Conservation (phyloP, 2,113 vertebrate species). For the Bathybates hornii region DNA sequence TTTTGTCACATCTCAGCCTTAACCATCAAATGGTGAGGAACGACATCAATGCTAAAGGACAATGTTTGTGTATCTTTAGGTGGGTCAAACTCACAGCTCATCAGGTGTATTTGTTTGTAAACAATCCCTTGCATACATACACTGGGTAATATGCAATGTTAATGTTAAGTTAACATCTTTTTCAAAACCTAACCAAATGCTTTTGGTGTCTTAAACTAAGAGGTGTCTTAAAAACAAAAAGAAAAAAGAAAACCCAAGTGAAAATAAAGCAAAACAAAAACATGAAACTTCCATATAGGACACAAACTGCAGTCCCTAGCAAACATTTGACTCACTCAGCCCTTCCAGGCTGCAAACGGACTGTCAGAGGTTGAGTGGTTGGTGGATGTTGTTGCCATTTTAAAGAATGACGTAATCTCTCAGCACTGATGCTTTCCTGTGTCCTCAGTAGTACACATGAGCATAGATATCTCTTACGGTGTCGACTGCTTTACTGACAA, state of each 20-base stretch:
- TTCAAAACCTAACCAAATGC: not conserved
- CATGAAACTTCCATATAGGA: not conserved
- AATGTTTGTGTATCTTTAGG: not conserved
- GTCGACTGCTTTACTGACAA: not conserved
- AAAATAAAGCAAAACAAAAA: not conserved
- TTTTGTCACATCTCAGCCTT: not conserved
- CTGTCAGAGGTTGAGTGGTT: not conserved
- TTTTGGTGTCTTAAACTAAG: not conserved
- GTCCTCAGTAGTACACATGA: not conserved
- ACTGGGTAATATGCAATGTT: not conserved
- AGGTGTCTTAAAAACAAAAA: not conserved
- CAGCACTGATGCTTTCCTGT: not conserved
- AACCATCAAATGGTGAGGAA: not conserved
- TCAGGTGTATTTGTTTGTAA: not conserved
- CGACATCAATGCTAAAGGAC: rapidly evolving
- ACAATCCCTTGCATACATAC: not conserved
- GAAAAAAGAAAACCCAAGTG: not conserved
- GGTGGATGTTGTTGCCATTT: not conserved
- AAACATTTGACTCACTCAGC: not conserved
- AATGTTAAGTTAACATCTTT: not conserved
- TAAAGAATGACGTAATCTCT: not conserved
- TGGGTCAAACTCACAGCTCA: not conserved
- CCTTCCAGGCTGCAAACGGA: not conserved
- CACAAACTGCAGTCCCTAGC: not conserved
- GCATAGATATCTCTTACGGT: not conserved